phyloP scores from a whole-genome alignment of 2,113 vertebrate genomes.

The Oryzias melastigma region DNA sequence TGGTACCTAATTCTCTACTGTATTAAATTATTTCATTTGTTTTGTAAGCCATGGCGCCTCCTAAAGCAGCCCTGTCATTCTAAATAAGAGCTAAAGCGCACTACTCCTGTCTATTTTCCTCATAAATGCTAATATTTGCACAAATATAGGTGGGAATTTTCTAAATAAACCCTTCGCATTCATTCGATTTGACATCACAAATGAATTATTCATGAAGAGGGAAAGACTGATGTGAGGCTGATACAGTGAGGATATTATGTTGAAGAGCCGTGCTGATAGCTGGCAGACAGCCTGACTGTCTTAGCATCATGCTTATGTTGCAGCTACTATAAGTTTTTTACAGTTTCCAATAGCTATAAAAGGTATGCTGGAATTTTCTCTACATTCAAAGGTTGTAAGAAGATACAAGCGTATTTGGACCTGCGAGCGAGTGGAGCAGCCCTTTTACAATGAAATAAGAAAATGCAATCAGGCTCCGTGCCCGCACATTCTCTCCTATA shows the following conservation, averaged over 20 bases:
- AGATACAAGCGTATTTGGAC: background rate
- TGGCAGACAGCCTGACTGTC: constrained; percentile 11
- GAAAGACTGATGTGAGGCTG: constrained; percentile 28
- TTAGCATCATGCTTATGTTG: background rate
- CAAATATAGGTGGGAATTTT: constrained; percentile 23
- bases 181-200: constrained; percentile 25
- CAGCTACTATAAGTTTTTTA: constrained; percentile 1
- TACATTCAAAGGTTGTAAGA: constrained; percentile 1
- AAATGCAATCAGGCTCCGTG: constrained; percentile 17
- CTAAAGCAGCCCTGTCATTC: constrained; percentile 13
- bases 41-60: background rate
- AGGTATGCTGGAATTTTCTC: background rate
- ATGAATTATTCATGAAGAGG: constrained; percentile 57
- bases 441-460: background rate
- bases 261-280: constrained; percentile 6
- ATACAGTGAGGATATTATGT: constrained; percentile 33
- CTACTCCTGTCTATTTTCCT: constrained; percentile 7
- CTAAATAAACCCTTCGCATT: constrained; percentile 34
- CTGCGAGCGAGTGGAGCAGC: constrained; percentile 1
- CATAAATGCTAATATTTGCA: constrained; percentile 52
- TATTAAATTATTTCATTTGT: constrained; percentile 3
- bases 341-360: constrained; percentile 3
- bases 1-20: constrained; percentile 5
- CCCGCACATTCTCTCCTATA: constrained; percentile 19
- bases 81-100: constrained; percentile 20